Conservation (phyloP, 2,888 invertebrate genomes). For the Cinara cedri region DNA sequence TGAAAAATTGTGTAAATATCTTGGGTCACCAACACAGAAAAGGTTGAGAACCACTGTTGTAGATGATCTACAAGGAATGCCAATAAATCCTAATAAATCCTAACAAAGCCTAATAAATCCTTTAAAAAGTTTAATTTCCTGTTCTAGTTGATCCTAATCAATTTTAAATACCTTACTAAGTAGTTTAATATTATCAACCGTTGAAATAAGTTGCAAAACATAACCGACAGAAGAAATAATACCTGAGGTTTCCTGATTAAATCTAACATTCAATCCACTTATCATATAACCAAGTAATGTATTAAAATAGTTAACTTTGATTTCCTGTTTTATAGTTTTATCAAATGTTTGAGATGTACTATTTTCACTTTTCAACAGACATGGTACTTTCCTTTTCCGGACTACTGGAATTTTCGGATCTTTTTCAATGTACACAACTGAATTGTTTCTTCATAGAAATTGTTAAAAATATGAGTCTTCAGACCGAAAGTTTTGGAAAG, state of each 20-base stretch:
- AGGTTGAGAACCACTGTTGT: too few species aligned
- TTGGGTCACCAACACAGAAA: too few species aligned
- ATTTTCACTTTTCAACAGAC: slow-evolving; percentile 4
- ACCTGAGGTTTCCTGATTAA: not conserved
- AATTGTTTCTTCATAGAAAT: not conserved
- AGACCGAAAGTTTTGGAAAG: not conserved
- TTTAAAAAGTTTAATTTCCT: slow-evolving; percentile 21
- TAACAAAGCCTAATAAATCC: too few species aligned
- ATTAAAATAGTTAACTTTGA: not conserved
- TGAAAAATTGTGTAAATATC: too few species aligned
- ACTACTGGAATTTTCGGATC: not conserved
- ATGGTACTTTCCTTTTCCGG: slow-evolving; percentile 1
- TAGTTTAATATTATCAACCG: slow-evolving; percentile 1
- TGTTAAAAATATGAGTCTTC: not conserved
- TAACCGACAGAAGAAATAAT: slow-evolving; percentile 9
- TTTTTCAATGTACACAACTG: not conserved
- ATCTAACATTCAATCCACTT: slow-evolving; percentile 5
- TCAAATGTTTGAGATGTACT: slow-evolving; percentile 5
- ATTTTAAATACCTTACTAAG: not conserved
- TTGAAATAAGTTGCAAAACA: slow-evolving; percentile 8
- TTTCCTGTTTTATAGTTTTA: not conserved
- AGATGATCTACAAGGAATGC: slow-evolving; percentile 1
- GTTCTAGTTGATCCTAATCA: not conserved
- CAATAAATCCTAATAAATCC: too few species aligned
- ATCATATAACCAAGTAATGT: not conserved